A percentile compares a stretch with the other conserved stretches of the same genome.
Conservation (phyloP, 2,888 invertebrate species). For the Mellilla xanthometata region DNA sequence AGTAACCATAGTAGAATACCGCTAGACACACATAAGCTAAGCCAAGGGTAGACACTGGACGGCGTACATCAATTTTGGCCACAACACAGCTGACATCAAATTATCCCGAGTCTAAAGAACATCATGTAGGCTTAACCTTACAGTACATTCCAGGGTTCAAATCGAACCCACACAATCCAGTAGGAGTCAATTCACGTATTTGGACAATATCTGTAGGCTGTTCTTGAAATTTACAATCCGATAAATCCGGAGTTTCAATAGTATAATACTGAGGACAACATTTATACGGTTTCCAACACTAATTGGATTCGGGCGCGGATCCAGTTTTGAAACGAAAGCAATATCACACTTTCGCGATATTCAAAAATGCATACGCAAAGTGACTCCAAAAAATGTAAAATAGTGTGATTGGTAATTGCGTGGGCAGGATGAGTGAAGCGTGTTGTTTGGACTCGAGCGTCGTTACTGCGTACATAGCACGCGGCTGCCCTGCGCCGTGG, state of each 20-base stretch:
- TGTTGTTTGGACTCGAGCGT: slow-evolving; percentile 64
- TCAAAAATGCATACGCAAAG: slow-evolving; percentile 5
- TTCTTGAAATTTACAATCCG: slow-evolving; percentile 1
- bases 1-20: slow-evolving; percentile 45
- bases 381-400: slow-evolving; percentile 4
- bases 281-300: slow-evolving; percentile 1
- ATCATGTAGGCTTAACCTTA: slow-evolving; percentile 16
- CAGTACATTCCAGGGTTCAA: neutral
- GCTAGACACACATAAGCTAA: slow-evolving; percentile 67
- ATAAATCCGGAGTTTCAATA: neutral
- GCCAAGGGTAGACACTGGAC: slow-evolving; percentile 52
- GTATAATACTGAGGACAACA: slow-evolving; percentile 4
- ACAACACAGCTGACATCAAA: slow-evolving; percentile 61
- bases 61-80: slow-evolving; percentile 64
- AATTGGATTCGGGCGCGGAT: slow-evolving; percentile 4
- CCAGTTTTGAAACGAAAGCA: neutral
- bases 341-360: neutral
- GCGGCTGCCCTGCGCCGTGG: slow-evolving; percentile 80
- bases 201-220: slow-evolving; percentile 6
- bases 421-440: slow-evolving; percentile 4
- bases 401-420: slow-evolving; percentile 1
- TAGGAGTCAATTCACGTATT: slow-evolving; percentile 9
- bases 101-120: slow-evolving; percentile 63
- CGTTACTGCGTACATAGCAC: slow-evolving; percentile 83
- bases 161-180: slow-evolving; percentile 12